A percentile compares a stretch with the other conserved stretches of the same genome.
phyloP scores from a whole-genome alignment of 2,797 vertebrate species.

The Channa striata region DNA sequence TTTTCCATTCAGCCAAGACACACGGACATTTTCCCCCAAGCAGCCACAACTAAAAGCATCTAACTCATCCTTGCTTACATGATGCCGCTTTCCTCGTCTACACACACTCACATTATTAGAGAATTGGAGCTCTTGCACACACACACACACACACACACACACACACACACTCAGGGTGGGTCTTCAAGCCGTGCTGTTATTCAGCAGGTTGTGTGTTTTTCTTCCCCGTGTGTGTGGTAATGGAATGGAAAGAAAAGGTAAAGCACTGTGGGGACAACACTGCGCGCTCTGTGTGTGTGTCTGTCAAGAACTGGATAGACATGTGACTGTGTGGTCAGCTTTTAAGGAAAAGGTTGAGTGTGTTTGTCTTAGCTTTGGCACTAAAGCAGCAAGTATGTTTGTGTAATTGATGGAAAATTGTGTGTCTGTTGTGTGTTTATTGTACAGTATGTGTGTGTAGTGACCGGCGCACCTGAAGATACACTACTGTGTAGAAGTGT shows the following conservation, averaged over 20 bases:
- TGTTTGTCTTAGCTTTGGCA: conserved; percentile 76
- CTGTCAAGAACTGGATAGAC: conserved; percentile 27
- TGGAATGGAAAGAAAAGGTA: conserved; percentile 82
- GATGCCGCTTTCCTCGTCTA: conserved; percentile 25
- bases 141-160: conserved; percentile 21
- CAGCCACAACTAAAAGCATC: conserved; percentile 31
- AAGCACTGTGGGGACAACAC: conserved; percentile 55
- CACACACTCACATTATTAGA: conserved; percentile 14
- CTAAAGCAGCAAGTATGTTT: conserved; percentile 57
- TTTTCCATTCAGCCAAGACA: conserved; percentile 47
- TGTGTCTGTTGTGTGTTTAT: conserved; percentile 33
- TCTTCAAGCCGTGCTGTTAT: conserved; percentile 46
- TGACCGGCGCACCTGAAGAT: conserved; percentile 70
- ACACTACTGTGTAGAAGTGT: conserved; percentile 59
- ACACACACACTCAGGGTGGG: conserved; percentile 46
- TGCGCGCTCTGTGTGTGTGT: conserved; percentile 48
- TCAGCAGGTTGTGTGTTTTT: conserved; percentile 70
- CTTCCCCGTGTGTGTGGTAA: conserved; percentile 64
- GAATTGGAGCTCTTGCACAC: not conserved
- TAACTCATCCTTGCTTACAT: conserved; percentile 38
- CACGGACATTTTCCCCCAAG: conserved; percentile 45
- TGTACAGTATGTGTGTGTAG: conserved; percentile 28
- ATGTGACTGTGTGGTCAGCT: conserved; percentile 58
- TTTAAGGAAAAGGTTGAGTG: conserved; percentile 75
- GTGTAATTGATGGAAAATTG: conserved; percentile 72